Conservation (phyloP, 2,797 vertebrate genomes). For the Argentina silus region DNA sequence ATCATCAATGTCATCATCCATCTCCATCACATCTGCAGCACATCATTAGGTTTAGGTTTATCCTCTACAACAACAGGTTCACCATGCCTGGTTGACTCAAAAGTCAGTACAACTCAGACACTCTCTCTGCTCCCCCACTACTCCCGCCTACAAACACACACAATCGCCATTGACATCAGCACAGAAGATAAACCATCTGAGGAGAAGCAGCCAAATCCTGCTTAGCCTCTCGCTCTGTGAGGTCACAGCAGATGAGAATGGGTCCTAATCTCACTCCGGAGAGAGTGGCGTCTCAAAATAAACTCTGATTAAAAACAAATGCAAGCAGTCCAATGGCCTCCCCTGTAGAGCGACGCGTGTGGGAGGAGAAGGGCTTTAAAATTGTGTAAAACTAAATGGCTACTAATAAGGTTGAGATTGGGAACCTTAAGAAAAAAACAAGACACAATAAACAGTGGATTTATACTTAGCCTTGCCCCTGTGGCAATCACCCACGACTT, state of each 20-base stretch:
- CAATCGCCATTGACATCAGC: slow-evolving; percentile 32
- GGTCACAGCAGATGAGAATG: slow-evolving; percentile 75
- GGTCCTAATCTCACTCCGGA: slow-evolving; percentile 74
- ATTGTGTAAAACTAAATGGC: background rate
- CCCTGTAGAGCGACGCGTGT: slow-evolving; percentile 34
- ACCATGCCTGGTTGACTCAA: slow-evolving; percentile 13
- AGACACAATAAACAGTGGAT: background rate
- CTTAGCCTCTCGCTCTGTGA: slow-evolving; percentile 75
- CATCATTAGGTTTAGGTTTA: background rate
- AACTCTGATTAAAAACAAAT: slow-evolving; percentile 67
- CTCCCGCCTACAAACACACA: slow-evolving; percentile 1
- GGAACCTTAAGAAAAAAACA: background rate
- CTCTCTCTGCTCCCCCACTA: slow-evolving; percentile 17
- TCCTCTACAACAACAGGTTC: slow-evolving; percentile 1
- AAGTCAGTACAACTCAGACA: slow-evolving; percentile 34
- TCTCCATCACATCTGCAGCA: slow-evolving; percentile 54
- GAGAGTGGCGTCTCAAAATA: slow-evolving; percentile 72
- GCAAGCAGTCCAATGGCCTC: slow-evolving; percentile 32
- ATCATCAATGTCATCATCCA: slow-evolving; percentile 59
- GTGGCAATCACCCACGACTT: too few relatives aligned
- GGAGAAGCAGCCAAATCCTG: slow-evolving; percentile 75
- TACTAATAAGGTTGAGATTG: background rate
- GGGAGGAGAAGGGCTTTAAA: background rate
- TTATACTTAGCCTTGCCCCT: too few relatives aligned
- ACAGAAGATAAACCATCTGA: slow-evolving; percentile 73